These are phyloP conservation scores for Cardiocondyla obscurior DNA, from an alignment of 1,140 invertebrate genomes.

Conservation along the genomic window DNA sequence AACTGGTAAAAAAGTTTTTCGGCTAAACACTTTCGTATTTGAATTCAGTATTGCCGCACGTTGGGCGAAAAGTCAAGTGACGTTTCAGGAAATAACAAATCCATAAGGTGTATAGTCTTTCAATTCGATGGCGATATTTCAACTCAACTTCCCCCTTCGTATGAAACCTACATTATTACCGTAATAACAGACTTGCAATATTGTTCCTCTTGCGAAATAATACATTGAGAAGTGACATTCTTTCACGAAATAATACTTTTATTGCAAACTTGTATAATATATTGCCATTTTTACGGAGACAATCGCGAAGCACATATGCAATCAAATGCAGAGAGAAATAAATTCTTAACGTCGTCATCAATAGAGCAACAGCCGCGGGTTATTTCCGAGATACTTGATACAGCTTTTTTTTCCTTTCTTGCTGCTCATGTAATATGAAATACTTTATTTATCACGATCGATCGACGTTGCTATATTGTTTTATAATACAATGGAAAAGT, in stretches of 20 bases:
- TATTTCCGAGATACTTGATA: not conserved
- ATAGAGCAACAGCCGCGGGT: not conserved
- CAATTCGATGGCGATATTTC: not conserved
- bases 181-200: not conserved
- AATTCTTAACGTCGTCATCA: conserved; percentile 13
- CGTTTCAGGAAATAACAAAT: not conserved
- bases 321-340: not conserved
- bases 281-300: not conserved
- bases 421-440: not conserved
- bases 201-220: not conserved
- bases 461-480: not conserved
- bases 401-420: not conserved
- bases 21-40: not conserved
- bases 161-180: conserved; percentile 1
- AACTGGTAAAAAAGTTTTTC: not conserved
- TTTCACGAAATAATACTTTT: conserved; percentile 14
- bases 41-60: not conserved
- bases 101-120: conserved; percentile 14
- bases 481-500: no score
- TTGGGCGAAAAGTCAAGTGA: not conserved
- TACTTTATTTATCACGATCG: conserved; percentile 6
- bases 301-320: not conserved
- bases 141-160: not conserved
- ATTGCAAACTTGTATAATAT: not conserved
- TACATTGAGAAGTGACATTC: conserved; percentile 4